These are phyloP conservation scores for Melanophora roralis DNA, from an alignment of 2,888 invertebrate genomes.

Conservation along the genomic window DNA sequence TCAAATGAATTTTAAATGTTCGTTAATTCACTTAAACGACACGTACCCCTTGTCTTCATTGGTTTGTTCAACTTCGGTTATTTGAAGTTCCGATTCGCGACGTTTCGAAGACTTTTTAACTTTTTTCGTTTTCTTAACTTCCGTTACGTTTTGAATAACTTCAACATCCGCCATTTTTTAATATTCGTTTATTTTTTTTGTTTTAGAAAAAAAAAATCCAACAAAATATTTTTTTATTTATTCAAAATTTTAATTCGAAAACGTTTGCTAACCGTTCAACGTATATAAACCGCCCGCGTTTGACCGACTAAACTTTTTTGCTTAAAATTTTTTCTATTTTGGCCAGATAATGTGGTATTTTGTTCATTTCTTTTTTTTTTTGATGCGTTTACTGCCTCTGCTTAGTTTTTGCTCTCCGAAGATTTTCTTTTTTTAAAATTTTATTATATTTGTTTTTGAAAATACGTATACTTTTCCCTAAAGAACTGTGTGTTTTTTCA, in stretches of 20 bases:
- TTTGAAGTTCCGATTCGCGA: slow-evolving; percentile 89
- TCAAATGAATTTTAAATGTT: slow-evolving; percentile 28
- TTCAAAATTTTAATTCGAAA: neutral
- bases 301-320: slow-evolving; percentile 74
- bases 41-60: slow-evolving; percentile 88
- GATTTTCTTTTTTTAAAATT: slow-evolving; percentile 10
- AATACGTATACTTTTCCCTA: neutral
- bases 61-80: slow-evolving; percentile 86
- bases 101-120: slow-evolving; percentile 92
- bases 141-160: slow-evolving; percentile 90
- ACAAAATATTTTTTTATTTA: slow-evolving; percentile 3
- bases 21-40: slow-evolving; percentile 77
- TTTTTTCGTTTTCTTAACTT: slow-evolving; percentile 91
- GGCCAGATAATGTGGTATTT: slow-evolving; percentile 40
- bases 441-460: slow-evolving; percentile 9
- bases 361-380: slow-evolving; percentile 15
- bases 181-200: neutral
- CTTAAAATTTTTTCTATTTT: slow-evolving; percentile 60
- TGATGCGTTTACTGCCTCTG: neutral
- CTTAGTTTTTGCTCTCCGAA: slow-evolving; percentile 3
- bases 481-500: slow-evolving; percentile 33
- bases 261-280: slow-evolving; percentile 54
- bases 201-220: slow-evolving; percentile 6
- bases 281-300: slow-evolving; percentile 66
- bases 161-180: slow-evolving; percentile 93